A percentile compares a stretch with the other conserved stretches of the same genome.
These are phyloP conservation scores for Colletes gigas DNA, from an alignment of 1,140 invertebrate genomes.

Conservation along the genomic window DNA sequence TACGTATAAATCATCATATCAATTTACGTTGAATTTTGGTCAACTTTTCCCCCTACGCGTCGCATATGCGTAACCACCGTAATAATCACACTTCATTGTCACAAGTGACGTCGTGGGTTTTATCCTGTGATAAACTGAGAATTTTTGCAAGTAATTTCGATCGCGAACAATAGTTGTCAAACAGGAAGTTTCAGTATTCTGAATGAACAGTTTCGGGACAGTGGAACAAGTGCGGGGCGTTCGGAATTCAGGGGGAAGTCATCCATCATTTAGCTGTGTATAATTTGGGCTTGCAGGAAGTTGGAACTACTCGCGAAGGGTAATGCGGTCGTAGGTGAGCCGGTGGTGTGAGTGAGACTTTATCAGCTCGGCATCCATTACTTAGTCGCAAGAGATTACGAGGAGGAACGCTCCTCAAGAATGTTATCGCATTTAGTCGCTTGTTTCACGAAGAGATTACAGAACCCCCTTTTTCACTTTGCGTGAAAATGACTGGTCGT, in stretches of 20 bases:
- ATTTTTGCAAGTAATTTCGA: not conserved
- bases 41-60: too few relatives aligned
- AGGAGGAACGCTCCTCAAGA: conserved; percentile 60
- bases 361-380: conserved; percentile 70
- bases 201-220: not conserved
- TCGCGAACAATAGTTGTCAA: conserved; percentile 21
- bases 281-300: conserved; percentile 63
- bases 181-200: conserved; percentile 21
- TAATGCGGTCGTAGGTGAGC: conserved; percentile 52
- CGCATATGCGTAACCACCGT: too few relatives aligned
- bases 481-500: conserved; percentile 31
- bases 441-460: conserved; percentile 58
- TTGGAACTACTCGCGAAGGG: conserved; percentile 57
- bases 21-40: too few relatives aligned
- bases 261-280: conserved; percentile 73
- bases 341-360: conserved; percentile 50
- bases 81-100: not conserved
- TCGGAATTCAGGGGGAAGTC: conserved; percentile 45
- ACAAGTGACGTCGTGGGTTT: not conserved
- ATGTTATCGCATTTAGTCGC: conserved; percentile 59
- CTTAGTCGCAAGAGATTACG: conserved; percentile 69
- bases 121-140: not conserved
- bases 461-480: conserved; percentile 23
- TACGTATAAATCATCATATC: too few relatives aligned
- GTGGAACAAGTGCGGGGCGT: conserved; percentile 10